Conservation (phyloP, 2,797 vertebrate genomes). For the Agapornis canus region DNA sequence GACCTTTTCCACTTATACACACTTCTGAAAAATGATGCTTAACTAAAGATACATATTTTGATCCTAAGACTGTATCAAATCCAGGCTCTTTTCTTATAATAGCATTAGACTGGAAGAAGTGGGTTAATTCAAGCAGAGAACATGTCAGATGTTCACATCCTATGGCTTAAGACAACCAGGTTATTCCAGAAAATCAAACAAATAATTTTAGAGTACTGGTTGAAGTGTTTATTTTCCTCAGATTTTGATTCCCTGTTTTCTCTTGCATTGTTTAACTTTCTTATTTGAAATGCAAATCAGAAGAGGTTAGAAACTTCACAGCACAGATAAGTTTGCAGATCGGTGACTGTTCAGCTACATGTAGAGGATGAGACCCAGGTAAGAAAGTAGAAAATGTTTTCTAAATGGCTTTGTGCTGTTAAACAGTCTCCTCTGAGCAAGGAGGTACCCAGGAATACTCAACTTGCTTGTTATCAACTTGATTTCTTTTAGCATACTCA, state of each 20-base stretch:
- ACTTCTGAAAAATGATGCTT: not conserved
- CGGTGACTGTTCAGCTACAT: not conserved
- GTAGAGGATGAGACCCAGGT: not conserved
- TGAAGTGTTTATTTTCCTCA: not conserved
- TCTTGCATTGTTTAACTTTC: not conserved
- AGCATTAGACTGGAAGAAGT: not conserved
- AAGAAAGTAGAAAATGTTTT: not conserved
- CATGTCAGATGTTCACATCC: not conserved
- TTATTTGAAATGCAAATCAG: not conserved
- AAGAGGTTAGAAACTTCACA: not conserved
- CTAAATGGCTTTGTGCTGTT: not conserved
- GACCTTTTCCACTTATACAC: not conserved
- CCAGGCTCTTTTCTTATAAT: not conserved
- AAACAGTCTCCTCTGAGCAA: not conserved
- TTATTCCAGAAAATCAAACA: slow-evolving; percentile 36
- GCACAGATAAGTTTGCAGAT: not conserved
- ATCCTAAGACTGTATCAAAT: not conserved
- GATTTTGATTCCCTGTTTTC: not conserved
- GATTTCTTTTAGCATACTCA: not conserved
- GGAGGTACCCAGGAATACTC: not conserved
- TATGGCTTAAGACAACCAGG: not conserved
- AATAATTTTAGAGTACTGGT: not conserved
- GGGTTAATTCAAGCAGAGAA: slow-evolving; percentile 5
- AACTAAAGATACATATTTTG: not conserved
- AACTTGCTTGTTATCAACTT: not conserved